These are phyloP conservation scores for Lasioglossum albipes DNA, from an alignment of 1,140 invertebrate species.

Conservation along the genomic window DNA sequence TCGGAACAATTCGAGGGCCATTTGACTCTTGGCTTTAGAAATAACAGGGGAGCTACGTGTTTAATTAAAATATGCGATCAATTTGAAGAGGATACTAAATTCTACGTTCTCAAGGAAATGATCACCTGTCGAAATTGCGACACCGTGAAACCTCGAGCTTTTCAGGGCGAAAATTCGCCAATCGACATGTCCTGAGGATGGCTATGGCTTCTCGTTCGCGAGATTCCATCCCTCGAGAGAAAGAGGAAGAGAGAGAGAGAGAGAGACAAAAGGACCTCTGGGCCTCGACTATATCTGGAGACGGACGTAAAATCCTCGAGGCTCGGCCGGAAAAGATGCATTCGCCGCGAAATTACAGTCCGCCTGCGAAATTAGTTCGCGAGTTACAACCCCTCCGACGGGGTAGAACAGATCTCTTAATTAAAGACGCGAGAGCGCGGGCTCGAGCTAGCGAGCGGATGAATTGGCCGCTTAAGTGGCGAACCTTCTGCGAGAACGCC, in stretches of 20 bases:
- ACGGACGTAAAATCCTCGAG: neutral
- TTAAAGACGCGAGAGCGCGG: conserved; percentile 17
- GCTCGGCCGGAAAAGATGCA: conserved; percentile 4
- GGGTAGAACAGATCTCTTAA: conserved; percentile 31
- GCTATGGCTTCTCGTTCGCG: too few species aligned
- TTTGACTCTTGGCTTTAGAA: too few species aligned
- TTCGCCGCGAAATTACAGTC: conserved; percentile 4
- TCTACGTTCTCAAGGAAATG: neutral
- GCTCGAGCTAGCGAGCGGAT: neutral
- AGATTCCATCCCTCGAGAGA: too few species aligned
- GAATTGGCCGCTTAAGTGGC: conserved; percentile 3
- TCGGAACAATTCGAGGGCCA: neutral
- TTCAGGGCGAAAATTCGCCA: neutral
- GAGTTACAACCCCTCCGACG: conserved; percentile 5
- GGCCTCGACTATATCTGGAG: neutral
- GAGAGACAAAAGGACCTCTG: neutral
- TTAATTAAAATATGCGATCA: conserved; percentile 16
- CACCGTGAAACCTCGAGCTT: neutral
- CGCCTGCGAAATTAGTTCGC: conserved; percentile 21
- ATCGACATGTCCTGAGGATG: neutral
- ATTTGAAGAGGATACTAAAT: conserved; percentile 1
- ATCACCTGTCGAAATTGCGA: neutral
- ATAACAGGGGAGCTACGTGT: neutral
- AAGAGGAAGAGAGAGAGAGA: too few species aligned
- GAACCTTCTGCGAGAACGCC: neutral